A percentile compares a stretch with the other conserved stretches of the same genome.
Conservation (phyloP, 2,888 invertebrate genomes). For the Aspidiotus destructor region DNA sequence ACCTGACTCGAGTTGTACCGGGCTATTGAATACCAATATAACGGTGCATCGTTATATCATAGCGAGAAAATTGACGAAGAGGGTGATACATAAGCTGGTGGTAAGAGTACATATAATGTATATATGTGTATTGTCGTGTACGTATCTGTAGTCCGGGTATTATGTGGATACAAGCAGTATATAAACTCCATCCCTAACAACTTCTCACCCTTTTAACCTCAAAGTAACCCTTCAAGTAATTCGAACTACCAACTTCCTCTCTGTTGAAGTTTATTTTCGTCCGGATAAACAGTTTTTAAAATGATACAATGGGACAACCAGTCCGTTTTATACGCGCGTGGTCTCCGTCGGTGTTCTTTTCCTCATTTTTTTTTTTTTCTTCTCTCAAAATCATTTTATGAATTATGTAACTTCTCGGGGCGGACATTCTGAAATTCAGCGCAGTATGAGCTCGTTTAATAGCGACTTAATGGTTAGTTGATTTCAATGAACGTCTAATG, state of each 20-base stretch:
- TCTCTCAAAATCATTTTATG: constrained; percentile 18
- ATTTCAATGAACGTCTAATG: constrained; percentile 21
- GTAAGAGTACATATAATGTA: background rate
- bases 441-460: background rate
- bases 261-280: constrained; percentile 32
- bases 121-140: background rate
- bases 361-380: constrained; percentile 3
- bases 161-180: background rate
- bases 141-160: too few species aligned
- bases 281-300: constrained; percentile 32
- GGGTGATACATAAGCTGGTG: constrained; percentile 4
- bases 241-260: constrained; percentile 31
- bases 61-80: background rate
- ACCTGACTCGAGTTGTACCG: too few species aligned
- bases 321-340: constrained; percentile 26
- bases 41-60: background rate
- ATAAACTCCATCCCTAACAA: constrained; percentile 25
- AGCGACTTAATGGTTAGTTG: constrained; percentile 29
- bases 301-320: constrained; percentile 32
- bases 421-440: constrained; percentile 20
- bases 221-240: constrained; percentile 32
- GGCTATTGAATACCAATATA: too few species aligned
- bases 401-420: constrained; percentile 26
- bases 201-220: constrained; percentile 34
- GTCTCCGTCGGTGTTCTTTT: constrained; percentile 16